Percentiles rank a stretch among this genome's conserved stretches.
Evolutionary conservation across 2,113 vertebrate species (phyloP).

Genomic region (Actenoides hombroni): DNA sequence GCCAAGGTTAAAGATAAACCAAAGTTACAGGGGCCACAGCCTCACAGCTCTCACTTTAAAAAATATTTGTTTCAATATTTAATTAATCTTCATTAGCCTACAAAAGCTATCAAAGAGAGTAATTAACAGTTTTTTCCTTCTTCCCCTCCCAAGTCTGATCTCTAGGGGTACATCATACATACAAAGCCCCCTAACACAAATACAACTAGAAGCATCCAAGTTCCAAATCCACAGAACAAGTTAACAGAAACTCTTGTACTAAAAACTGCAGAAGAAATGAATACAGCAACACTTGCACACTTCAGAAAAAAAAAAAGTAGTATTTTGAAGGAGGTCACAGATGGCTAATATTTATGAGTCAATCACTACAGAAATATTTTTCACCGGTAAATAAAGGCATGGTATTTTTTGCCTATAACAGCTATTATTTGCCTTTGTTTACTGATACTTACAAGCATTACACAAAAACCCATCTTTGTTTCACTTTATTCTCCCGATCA

Average conservation of each 20-base stretch:
- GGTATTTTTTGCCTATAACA: neutral
- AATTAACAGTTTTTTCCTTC: neutral
- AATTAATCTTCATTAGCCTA: neutral
- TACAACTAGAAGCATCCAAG: neutral
- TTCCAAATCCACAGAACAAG: neutral
- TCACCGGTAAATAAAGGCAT: neutral
- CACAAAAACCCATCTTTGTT: neutral
- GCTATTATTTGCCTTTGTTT: neutral
- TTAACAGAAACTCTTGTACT: neutral
- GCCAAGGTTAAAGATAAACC: neutral
- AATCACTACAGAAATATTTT: neutral
- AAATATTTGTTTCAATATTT: neutral
- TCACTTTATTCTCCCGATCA: neutral
- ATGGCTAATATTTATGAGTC: neutral
- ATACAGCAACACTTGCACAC: neutral
- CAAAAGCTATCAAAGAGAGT: neutral
- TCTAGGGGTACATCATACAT: neutral
- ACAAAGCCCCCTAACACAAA: neutral
- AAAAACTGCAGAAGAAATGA: neutral
- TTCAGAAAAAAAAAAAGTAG: neutral
- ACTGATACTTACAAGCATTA: fast-evolving
- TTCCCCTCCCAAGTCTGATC: neutral
- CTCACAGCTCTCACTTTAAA: neutral
- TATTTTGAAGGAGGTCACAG: neutral
- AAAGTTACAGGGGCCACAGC: neutral